A percentile compares a stretch with the other conserved stretches of the same genome.
Evolutionary conservation across 2,113 vertebrate species (phyloP).

Genomic region (Callorhinus ursinus): DNA sequence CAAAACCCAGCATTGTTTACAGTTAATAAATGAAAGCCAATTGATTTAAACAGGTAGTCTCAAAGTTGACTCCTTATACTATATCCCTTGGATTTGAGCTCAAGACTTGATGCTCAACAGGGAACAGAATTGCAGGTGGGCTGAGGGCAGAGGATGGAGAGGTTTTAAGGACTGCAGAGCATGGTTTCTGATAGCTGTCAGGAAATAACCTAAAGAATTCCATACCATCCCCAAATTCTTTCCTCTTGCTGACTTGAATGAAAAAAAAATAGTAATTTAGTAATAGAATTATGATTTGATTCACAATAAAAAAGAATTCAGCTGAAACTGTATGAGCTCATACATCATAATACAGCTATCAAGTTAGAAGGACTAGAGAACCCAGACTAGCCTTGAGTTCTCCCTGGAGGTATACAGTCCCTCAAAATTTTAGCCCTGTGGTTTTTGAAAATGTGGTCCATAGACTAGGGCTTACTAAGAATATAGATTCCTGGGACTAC

Average conservation of each 20-base stretch:
- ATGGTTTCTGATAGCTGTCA: neutral
- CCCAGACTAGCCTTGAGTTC: neutral
- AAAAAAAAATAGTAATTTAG: neutral
- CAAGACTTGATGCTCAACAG: neutral
- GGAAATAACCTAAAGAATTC: neutral
- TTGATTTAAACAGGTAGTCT: neutral
- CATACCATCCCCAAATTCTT: neutral
- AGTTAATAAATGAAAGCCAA: neutral
- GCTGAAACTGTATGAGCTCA: neutral
- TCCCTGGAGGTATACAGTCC: neutral
- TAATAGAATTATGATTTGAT: conserved; percentile 3
- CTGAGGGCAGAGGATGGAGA: fast-evolving
- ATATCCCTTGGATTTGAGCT: neutral
- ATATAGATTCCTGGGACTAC: neutral
- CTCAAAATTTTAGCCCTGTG: neutral
- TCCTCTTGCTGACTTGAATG: neutral
- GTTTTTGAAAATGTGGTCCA: neutral
- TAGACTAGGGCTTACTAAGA: neutral
- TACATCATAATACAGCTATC: neutral
- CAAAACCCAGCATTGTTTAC: conserved; percentile 27
- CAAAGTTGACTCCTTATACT: neutral
- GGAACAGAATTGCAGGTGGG: neutral
- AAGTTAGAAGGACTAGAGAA: neutral
- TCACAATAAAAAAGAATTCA: neutral
- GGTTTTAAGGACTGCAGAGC: neutral